These are phyloP conservation scores for Mythimna impura DNA, from an alignment of 2,888 invertebrate species.

Conservation along the genomic window DNA sequence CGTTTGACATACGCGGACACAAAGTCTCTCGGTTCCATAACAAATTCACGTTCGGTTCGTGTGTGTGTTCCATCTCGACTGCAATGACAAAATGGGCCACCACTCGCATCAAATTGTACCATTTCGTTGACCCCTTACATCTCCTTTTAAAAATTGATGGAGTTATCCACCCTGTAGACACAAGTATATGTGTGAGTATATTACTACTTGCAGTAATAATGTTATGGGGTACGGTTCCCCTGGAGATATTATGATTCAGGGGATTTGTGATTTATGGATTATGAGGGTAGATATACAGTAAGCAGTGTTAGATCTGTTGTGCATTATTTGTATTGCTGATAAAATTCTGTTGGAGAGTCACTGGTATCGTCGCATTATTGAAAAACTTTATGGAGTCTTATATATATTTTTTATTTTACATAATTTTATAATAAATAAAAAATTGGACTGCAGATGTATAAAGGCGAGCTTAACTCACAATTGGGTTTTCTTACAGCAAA, in stretches of 20 bases:
- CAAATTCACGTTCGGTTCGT: no score
- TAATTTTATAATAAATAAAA: no score
- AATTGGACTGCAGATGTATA: no score
- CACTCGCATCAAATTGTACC: no score
- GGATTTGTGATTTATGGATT: slow-evolving; percentile 58
- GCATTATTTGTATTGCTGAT: slow-evolving; percentile 47
- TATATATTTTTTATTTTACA: no score
- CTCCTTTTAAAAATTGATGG: background rate
- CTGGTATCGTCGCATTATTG: slow-evolving; percentile 18
- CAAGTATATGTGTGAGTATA: slow-evolving; percentile 28
- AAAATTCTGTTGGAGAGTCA: slow-evolving; percentile 16
- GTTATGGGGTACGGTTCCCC: slow-evolving; percentile 48
- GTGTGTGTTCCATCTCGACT: no score
- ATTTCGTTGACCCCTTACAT: background rate
- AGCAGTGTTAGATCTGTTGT: slow-evolving; percentile 15
- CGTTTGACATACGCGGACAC: no score
- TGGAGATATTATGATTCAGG: slow-evolving; percentile 59
- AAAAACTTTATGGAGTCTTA: background rate
- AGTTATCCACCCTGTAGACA: slow-evolving; percentile 18
- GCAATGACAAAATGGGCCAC: no score
- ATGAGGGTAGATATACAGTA: slow-evolving; percentile 24
- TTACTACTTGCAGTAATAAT: slow-evolving; percentile 38
- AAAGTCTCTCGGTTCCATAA: no score
- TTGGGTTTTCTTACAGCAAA: no score
- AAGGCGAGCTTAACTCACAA: no score